phyloP scores from a whole-genome alignment of 2,797 vertebrate genomes.

The Gymnoscopelus braueri region DNA sequence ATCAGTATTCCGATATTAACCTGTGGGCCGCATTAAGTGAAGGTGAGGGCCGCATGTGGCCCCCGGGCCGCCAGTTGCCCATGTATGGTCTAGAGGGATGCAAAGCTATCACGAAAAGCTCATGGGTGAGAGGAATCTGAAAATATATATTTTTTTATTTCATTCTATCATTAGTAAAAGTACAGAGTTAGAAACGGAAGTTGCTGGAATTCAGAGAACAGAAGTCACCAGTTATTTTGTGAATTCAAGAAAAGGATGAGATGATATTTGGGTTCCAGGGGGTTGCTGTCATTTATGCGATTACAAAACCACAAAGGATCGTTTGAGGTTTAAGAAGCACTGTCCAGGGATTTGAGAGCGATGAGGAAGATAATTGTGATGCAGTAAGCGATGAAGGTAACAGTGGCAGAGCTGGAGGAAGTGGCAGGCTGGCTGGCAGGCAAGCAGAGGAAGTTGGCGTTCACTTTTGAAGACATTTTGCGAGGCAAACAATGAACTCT shows the following conservation, averaged over 20 bases:
- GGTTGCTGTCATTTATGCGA: conserved; percentile 50
- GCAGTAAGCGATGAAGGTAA: conserved; percentile 16
- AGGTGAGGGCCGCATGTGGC: too few relatives aligned
- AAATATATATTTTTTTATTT: conserved; percentile 43
- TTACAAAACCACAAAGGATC: conserved; percentile 46
- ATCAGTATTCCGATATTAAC: too few relatives aligned
- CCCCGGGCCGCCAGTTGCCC: too few relatives aligned
- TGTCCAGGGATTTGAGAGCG: conserved; percentile 39
- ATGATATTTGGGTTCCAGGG: conserved; percentile 45
- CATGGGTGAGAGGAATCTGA: conserved; percentile 21
- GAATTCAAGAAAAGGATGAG: conserved; percentile 44
- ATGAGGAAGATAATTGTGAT: conserved; percentile 34
- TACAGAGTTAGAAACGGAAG: conserved; percentile 39
- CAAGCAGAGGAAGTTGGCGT: conserved; percentile 22
- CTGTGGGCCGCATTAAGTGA: too few relatives aligned
- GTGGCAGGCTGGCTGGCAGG: conserved; percentile 4
- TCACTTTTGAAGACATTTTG: conserved; percentile 39
- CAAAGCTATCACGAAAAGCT: too few relatives aligned
- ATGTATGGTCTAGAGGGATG: too few relatives aligned
- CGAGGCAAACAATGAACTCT: conserved; percentile 29
- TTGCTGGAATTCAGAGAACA: conserved; percentile 24
- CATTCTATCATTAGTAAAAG: conserved; percentile 31
- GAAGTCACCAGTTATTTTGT: conserved; percentile 32
- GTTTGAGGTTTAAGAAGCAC: conserved; percentile 47
- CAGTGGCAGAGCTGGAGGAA: conserved; percentile 4